A percentile compares a stretch with the other conserved stretches of the same genome.
phyloP scores from a whole-genome alignment of 1,140 invertebrate genomes.

The Macrotrachela quadricornifera region DNA sequence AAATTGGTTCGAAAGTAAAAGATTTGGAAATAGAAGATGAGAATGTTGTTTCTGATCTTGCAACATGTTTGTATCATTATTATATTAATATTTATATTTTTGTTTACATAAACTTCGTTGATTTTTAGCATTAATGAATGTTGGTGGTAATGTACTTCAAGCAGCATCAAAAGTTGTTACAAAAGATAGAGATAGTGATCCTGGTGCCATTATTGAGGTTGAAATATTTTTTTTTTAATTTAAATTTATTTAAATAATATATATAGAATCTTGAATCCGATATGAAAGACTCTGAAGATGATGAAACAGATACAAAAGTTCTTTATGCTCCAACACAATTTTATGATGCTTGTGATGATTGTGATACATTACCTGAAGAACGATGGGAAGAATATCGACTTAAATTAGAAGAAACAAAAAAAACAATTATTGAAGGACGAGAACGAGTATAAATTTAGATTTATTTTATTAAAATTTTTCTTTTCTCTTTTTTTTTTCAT shows the following conservation, averaged over 20 bases:
- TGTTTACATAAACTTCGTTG: too few relatives aligned
- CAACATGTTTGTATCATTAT: too few relatives aligned
- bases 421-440: background rate
- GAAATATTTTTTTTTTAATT: too few relatives aligned
- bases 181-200: background rate
- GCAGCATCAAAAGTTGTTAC: slow-evolving; percentile 1
- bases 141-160: slow-evolving; percentile 1
- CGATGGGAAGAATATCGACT: background rate
- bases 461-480: too few relatives aligned
- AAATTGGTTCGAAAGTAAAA: background rate
- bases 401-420: background rate
- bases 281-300: background rate
- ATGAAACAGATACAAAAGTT: background rate
- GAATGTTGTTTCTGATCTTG: too few relatives aligned
- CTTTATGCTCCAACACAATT: slow-evolving; percentile 1
- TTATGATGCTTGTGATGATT: slow-evolving; percentile 5
- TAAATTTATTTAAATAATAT: background rate
- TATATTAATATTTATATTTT: too few relatives aligned
- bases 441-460: background rate
- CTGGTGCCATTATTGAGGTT: background rate
- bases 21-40: background rate
- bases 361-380: slow-evolving; percentile 8
- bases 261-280: background rate
- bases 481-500: too few relatives aligned
- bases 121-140: background rate